A percentile compares a stretch with the other conserved stretches of the same genome.
Evolutionary conservation across 2,797 vertebrate genomes (phyloP).

Genomic region (Masticophis lateralis): DNA sequence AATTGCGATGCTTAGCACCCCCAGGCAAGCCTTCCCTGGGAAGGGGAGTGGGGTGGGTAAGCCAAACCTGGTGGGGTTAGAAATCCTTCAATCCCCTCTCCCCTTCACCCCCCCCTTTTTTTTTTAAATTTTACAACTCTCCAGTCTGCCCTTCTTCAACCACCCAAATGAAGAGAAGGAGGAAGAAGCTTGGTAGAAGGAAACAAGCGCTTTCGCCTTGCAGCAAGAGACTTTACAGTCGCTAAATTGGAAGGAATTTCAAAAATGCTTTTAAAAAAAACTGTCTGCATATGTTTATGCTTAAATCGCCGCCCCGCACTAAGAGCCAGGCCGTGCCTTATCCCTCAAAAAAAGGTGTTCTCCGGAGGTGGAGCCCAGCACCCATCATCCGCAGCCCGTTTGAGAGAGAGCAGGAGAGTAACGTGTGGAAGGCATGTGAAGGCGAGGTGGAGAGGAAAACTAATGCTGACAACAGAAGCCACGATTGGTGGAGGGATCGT

Average conservation of each 20-base stretch:
- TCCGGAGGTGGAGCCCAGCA: neutral
- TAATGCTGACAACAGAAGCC: neutral
- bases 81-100: slow-evolving; percentile 55
- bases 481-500: fast-evolving
- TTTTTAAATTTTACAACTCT: neutral
- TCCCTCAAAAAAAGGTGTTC: neutral
- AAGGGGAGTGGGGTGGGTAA: no score
- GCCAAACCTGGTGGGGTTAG: neutral
- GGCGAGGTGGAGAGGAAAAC: no score
- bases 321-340: neutral
- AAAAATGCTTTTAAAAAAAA: neutral
- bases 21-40: no score
- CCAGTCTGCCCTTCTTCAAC: no score
- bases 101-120: neutral
- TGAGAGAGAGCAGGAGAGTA: neutral
- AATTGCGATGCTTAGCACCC: neutral
- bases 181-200: slow-evolving; percentile 1
- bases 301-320: neutral
- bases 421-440: neutral
- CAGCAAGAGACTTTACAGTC: slow-evolving; percentile 59
- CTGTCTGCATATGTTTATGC: neutral
- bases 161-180: neutral
- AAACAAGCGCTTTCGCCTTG: neutral
- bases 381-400: neutral
- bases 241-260: slow-evolving; percentile 1